Conservation (phyloP, 2,797 vertebrate genomes). For the Argentina silus region DNA sequence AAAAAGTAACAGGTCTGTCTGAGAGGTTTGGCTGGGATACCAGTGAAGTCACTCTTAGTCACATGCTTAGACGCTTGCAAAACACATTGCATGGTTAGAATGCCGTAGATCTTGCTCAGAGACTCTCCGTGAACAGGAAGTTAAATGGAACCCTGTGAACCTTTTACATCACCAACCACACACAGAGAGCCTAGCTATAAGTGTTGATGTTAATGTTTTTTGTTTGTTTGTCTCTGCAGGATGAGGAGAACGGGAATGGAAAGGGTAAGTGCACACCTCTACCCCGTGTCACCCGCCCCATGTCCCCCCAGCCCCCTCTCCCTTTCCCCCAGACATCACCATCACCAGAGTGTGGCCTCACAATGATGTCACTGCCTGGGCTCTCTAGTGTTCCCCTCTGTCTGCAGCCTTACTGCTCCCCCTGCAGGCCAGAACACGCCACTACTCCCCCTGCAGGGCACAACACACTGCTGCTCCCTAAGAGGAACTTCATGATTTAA, state of each 20-base stretch:
- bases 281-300: background rate
- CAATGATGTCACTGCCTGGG: conserved; percentile 48
- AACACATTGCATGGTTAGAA: conserved; percentile 10
- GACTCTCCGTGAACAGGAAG: background rate
- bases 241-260: conserved; percentile 80
- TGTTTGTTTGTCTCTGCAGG: conserved; percentile 61
- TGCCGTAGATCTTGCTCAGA: background rate
- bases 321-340: conserved; percentile 4
- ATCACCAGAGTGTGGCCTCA: conserved; percentile 12
- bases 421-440: conserved; percentile 53
- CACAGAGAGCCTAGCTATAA: background rate
- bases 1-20: conserved; percentile 28
- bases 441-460: conserved; percentile 35
- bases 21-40: conserved; percentile 13
- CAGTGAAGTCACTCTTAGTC: background rate
- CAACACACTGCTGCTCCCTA: background rate
- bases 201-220: conserved; percentile 32
- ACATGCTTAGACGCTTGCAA: conserved; percentile 10
- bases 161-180: background rate
- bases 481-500: background rate
- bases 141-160: background rate
- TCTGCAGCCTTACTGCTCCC: conserved; percentile 55
- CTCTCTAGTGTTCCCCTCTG: conserved; percentile 18
- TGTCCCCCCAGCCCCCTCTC: background rate
- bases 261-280: conserved; percentile 66